Conservation (phyloP, 2,113 vertebrate species). For the Peromyscus californicus region DNA sequence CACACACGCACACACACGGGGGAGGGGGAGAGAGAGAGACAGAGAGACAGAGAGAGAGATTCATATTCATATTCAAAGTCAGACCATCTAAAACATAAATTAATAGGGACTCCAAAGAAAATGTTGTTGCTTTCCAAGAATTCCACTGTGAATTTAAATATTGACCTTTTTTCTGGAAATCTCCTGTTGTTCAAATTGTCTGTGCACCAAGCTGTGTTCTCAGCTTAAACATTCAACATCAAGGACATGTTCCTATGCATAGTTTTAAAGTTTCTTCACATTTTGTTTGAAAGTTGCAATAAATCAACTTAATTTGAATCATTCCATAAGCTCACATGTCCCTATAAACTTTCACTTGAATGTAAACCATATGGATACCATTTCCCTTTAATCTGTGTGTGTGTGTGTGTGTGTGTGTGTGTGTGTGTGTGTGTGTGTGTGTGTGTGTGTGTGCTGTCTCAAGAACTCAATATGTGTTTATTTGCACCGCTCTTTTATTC, state of each 20-base stretch:
- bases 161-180: constrained; percentile 86
- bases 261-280: constrained; percentile 77
- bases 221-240: constrained; percentile 80
- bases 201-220: constrained; percentile 83
- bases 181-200: constrained; percentile 87
- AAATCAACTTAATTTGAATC: constrained; percentile 78
- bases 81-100: constrained; percentile 75
- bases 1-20: background rate
- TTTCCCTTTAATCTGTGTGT: constrained; percentile 64
- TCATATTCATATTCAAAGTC: constrained; percentile 75
- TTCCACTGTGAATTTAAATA: constrained; percentile 86
- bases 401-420: background rate
- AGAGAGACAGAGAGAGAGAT: background rate
- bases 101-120: constrained; percentile 86
- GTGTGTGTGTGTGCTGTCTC: constrained; percentile 32
- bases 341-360: constrained; percentile 57
- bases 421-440: background rate
- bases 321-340: constrained; percentile 36
- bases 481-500: constrained; percentile 40
- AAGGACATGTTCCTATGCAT: constrained; percentile 72
- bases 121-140: constrained; percentile 85
- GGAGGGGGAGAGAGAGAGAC: background rate
- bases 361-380: constrained; percentile 35
- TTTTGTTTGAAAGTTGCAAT: constrained; percentile 78
- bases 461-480: constrained; percentile 24